Percentiles rank a stretch among this genome's conserved stretches.
These are phyloP conservation scores for Numida meleagris DNA, from an alignment of 2,113 vertebrate species.

Conservation along the genomic window DNA sequence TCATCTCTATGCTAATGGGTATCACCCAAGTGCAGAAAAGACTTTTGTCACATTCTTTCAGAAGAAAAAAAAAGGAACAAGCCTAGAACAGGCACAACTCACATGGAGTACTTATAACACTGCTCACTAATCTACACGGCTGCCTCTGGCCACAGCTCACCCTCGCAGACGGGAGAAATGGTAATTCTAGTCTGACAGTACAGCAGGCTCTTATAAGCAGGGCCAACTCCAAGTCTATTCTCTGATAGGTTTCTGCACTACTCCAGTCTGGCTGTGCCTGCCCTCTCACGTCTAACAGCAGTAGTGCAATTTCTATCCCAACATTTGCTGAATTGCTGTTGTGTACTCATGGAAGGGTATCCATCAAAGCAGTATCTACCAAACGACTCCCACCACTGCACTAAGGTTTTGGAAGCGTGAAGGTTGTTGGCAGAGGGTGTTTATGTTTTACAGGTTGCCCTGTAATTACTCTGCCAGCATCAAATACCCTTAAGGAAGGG, in stretches of 20 bases:
- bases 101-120: neutral
- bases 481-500: neutral
- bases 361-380: neutral
- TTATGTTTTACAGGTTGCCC: neutral
- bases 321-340: accelerated
- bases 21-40: neutral
- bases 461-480: neutral
- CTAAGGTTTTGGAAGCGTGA: neutral
- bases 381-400: neutral
- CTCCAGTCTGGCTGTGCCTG: neutral
- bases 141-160: neutral
- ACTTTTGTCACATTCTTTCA: neutral
- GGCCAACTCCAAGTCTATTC: neutral
- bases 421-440: neutral
- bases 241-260: accelerated
- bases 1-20: neutral
- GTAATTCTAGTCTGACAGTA: neutral
- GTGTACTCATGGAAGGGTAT: accelerated
- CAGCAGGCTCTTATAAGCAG: neutral
- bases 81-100: neutral
- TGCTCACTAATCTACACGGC: neutral
- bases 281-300: neutral
- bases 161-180: neutral
- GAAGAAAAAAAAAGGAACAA: neutral
- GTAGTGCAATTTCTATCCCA: neutral